Base-by-base conservation (phyloP, 2,113 vertebrate genomes). In the Sphyrna mokarran region DNA sequence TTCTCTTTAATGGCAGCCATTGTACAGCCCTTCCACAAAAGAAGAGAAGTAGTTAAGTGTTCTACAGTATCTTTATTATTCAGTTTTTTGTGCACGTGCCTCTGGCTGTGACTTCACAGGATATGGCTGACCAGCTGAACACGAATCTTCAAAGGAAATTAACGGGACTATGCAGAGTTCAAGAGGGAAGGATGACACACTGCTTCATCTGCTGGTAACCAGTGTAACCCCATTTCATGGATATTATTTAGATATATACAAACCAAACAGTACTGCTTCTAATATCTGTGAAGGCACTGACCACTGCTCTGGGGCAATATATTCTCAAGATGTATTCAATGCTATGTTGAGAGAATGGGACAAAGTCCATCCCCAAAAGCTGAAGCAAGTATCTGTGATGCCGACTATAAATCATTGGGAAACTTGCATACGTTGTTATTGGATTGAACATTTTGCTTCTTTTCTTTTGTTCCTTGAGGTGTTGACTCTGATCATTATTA, bases 1-100 rank as follows among this genome's bases (percentile, higher is more conserved):
- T 16, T 93, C 5, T 22, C 61, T 68, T 93, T 93, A 93, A 37
- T 93, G 89, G 89, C 89, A 66, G 18, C 89, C 61, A 93, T 93
- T 93, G 89, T 93, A 66, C 33, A 20, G 7, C 89, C 22, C 89
- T 37, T 93, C 16, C 61, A 68, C 58, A 37, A 68, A 66, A 63
- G 37, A 37, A 90, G 54, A 33, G 14, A 58, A 61, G 80, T 40
- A 83, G 43, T 29, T 90, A 90, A 93, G 87, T 37, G 87, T 14
- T 10, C 29, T 33, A 61, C 58, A 91, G 29, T n/a, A 63, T 6
- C 22, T 63, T 61, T 91, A 91, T 91, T 61, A n/a, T 61, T 91
- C 29, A 91, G n/a, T 91, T 4, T 61, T 33, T 48, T 33, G 48
- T 29, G 85, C 43, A 90, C 29, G 3, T 58, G 54, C 26, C 87